A percentile compares a stretch with the other conserved stretches of the same genome.
Evolutionary conservation across 2,797 vertebrate species (phyloP).

Genomic region (Thamnophis elegans): DNA sequence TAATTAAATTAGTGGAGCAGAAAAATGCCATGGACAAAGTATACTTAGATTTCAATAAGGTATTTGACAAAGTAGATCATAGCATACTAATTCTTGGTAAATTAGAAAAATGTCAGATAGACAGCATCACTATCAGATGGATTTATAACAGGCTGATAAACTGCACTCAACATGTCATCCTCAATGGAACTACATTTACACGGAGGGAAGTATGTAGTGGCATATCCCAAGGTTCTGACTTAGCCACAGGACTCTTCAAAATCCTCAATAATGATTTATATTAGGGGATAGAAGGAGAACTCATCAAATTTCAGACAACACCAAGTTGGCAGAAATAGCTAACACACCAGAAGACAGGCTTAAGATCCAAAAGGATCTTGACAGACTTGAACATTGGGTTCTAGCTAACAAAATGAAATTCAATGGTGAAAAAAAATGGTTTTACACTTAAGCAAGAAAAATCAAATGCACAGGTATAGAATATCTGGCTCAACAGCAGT

Average conservation of each 20-base stretch:
- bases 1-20: background rate
- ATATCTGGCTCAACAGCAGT: background rate
- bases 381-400: background rate
- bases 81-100: background rate
- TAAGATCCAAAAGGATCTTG: background rate
- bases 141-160: background rate
- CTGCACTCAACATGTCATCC: background rate
- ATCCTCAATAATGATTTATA: background rate
- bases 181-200: background rate
- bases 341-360: background rate
- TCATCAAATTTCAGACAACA: background rate
- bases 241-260: background rate
- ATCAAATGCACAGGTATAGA: background rate
- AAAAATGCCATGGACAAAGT: background rate
- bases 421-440: background rate
- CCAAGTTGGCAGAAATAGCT: background rate
- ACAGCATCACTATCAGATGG: background rate
- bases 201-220: background rate
- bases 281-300: background rate
- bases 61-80: background rate
- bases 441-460: background rate
- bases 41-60: background rate
- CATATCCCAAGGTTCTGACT: background rate
- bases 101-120: background rate
- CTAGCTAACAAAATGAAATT: background rate